Evolutionary conservation across 2,888 invertebrate genomes (phyloP), one percentile per base, ranked within the genome.

Genomic region (Hypselothyrea guttata): DNA sequence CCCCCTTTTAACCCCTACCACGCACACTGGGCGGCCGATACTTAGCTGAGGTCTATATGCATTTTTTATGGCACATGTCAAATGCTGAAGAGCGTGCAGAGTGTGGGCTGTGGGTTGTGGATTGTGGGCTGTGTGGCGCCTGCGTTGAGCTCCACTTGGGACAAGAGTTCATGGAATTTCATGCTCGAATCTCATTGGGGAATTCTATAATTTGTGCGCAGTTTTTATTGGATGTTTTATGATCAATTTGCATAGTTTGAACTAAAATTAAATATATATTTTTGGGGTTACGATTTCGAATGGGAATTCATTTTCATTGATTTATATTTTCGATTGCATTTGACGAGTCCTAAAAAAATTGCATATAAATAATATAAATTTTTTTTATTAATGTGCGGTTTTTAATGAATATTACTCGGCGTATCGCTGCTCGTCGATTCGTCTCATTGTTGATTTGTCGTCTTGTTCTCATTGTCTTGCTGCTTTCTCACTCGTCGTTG

Each of bases 41-140:
- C 53, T 63, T 54, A 22, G 60, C n/a, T 34, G 12, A 2, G 5
- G 22, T 22, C 22, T 22, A 22, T 22, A 22, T 56, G 45, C 66
- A 69, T 34, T 66, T 70, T 71, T 71, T 67, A 69, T 69, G 71
- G 48, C 46, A 69, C 61, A 71, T 70, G 70, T 70, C 70, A 71
- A 71, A 42, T 9, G 65, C 27, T 18, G 22, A 12, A 16, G 27
- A 16, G 40, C 22, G 40, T 41, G 33, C 4, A 4, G 11, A 22
- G 18, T 49, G 40, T 31, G 40, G 40, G 31, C 28, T 18, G 30
- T 18, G 41, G 41, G 22, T 16, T 31, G 30, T 8, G 2, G 1
- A n/a, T 7, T 27, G 38, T 47, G 38, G 40, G 45, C 11, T 27
- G 51, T 1, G 30, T 61, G 69, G 70, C 70, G 71, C 69, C 69